Percentiles rank a stretch among this genome's conserved stretches.
Evolutionary conservation across 2,113 vertebrate species (phyloP).

Genomic region (Chascanopsetta lugubris): DNA sequence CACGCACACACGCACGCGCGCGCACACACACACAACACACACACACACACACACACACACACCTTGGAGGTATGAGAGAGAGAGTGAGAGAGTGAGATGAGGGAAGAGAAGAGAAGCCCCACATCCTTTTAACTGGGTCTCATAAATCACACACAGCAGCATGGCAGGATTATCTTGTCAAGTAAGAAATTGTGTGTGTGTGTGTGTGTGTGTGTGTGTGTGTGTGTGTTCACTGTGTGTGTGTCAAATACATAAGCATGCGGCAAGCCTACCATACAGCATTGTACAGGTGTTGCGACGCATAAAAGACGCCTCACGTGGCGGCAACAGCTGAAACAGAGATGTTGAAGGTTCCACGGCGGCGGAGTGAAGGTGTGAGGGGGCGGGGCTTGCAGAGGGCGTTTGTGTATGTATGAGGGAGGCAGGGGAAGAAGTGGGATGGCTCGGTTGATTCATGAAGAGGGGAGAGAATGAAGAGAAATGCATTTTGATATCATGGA

Average conservation of each 20-base stretch:
- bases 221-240: constrained; percentile 1
- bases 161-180: constrained; percentile 74
- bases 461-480: constrained; percentile 51
- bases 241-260: neutral
- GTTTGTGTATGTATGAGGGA: constrained; percentile 34
- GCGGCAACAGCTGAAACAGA: constrained; percentile 52
- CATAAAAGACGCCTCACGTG: constrained; percentile 49
- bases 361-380: constrained; percentile 10
- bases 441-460: constrained; percentile 59
- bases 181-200: constrained; percentile 44
- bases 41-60: constrained; percentile 21
- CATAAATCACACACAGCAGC: constrained; percentile 75
- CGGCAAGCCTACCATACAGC: constrained; percentile 34
- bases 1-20: constrained; percentile 10
- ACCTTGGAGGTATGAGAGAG: constrained; percentile 31
- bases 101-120: constrained; percentile 36
- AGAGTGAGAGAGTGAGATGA: constrained; percentile 11
- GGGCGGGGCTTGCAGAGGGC: neutral
- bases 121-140: constrained; percentile 70
- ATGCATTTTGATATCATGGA: constrained; percentile 55
- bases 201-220: constrained; percentile 4
- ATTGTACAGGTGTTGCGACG: constrained; percentile 58
- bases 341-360: constrained; percentile 37
- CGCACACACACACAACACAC: constrained; percentile 1
- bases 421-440: constrained; percentile 45